These are phyloP conservation scores for Elephantulus edwardii DNA, from an alignment of 2,113 vertebrate genomes.

Conservation along the genomic window DNA sequence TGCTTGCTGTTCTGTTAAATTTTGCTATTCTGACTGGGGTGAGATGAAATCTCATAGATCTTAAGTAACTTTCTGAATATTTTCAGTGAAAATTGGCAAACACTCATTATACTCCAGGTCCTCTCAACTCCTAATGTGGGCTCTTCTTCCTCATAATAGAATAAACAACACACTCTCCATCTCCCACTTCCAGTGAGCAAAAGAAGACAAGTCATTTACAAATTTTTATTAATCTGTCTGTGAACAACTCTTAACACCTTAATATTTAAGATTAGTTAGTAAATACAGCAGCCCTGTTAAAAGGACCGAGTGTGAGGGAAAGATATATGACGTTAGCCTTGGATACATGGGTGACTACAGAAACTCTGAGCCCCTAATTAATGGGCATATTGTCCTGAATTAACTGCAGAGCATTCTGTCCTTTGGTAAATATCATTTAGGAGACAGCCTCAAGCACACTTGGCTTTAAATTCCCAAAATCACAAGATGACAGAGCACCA, in stretches of 20 bases:
- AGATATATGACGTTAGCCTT: background rate
- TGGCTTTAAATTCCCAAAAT: background rate
- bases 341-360: background rate
- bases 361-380: background rate
- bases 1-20: too few species aligned
- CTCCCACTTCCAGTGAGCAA: slow-evolving; percentile 31
- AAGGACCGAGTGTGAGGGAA: background rate
- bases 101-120: background rate
- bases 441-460: slow-evolving; percentile 28
- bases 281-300: background rate
- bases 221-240: background rate
- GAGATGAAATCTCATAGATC: too few species aligned
- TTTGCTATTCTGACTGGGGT: too few species aligned
- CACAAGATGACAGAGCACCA: slow-evolving; percentile 6
- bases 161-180: background rate
- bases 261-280: background rate
- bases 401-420: slow-evolving; percentile 26
- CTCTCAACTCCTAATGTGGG: slow-evolving; percentile 18
- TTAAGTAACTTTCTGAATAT: slow-evolving; percentile 52
- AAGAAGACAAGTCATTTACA: background rate
- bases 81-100: slow-evolving; percentile 49
- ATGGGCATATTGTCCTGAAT: background rate
- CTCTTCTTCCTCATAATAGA: slow-evolving; percentile 10
- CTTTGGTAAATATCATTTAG: slow-evolving; percentile 14
- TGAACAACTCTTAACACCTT: background rate